These are phyloP conservation scores for Panagrolaimus sp. DNA, from an alignment of 1,140 invertebrate genomes.

Conservation along the genomic window DNA sequence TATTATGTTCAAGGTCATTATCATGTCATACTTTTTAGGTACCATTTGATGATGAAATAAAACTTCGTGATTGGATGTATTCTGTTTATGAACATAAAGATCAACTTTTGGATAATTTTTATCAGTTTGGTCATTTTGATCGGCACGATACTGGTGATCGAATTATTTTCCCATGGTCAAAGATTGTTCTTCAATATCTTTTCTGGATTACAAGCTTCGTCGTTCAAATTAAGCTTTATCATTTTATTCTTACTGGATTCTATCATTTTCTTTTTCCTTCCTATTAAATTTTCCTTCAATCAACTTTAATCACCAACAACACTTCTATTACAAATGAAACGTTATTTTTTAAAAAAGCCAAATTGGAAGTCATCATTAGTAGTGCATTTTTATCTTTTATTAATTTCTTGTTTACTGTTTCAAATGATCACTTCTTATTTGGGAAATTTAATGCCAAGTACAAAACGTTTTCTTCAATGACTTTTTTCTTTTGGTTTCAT, in stretches of 20 bases:
- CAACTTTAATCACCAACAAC: no score
- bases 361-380: no score
- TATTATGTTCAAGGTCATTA: no score
- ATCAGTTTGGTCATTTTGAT: slow-evolving; percentile 45
- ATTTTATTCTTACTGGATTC: slow-evolving; percentile 44
- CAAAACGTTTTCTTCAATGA: no score
- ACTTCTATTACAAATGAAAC: no score
- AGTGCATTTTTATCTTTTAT: no score
- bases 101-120: slow-evolving; percentile 57
- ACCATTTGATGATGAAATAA: slow-evolving; percentile 55
- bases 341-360: no score
- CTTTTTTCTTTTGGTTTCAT: no score
- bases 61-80: slow-evolving; percentile 60
- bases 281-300: not conserved
- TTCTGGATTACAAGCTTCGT: slow-evolving; percentile 51
- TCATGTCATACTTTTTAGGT: no score
- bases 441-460: no score
- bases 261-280: slow-evolving; percentile 19
- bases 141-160: slow-evolving; percentile 43
- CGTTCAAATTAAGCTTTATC: slow-evolving; percentile 43
- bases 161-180: slow-evolving; percentile 49
- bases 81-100: slow-evolving; percentile 60
- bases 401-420: no score
- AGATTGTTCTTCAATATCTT: slow-evolving; percentile 51
- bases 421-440: no score